These are phyloP conservation scores for Holotrichia oblita DNA, from an alignment of 1,140 invertebrate species.

Conservation along the genomic window DNA sequence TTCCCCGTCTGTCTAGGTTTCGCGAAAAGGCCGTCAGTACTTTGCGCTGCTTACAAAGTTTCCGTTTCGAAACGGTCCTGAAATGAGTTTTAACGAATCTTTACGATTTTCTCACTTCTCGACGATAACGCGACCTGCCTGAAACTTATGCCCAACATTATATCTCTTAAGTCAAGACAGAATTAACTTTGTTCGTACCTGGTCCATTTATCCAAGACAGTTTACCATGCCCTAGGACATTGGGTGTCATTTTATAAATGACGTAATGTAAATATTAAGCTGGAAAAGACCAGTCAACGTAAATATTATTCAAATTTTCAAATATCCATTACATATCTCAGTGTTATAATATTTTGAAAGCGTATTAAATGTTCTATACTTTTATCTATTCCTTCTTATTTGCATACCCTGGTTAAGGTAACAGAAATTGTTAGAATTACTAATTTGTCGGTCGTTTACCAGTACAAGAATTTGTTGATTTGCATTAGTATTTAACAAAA, in stretches of 20 bases:
- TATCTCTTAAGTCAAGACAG: not conserved
- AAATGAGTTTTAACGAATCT: conserved; percentile 35
- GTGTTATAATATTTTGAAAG: no score
- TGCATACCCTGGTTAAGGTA: no score
- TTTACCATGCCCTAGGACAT: not conserved
- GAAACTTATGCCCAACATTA: conserved; percentile 5
- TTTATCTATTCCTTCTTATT: no score
- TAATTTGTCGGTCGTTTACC: no score
- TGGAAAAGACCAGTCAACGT: not conserved
- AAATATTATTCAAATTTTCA: no score
- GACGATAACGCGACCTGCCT: conserved; percentile 23
- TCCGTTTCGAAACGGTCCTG: conserved; percentile 15
- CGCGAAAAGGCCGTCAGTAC: conserved; percentile 8
- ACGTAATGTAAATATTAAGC: conserved; percentile 1
- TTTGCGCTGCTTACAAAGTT: not conserved
- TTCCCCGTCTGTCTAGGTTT: not conserved
- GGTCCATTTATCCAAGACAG: not conserved
- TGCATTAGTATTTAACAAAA: no score
- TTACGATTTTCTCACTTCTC: conserved; percentile 25
- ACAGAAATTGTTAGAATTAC: no score
- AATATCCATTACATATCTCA: no score
- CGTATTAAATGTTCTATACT: no score
- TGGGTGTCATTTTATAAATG: conserved; percentile 7
- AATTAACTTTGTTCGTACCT: conserved; percentile 13
- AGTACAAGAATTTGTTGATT: no score